Evolutionary conservation across 1,140 invertebrate genomes (phyloP).

Genomic region (Penaeus vannamei): DNA sequence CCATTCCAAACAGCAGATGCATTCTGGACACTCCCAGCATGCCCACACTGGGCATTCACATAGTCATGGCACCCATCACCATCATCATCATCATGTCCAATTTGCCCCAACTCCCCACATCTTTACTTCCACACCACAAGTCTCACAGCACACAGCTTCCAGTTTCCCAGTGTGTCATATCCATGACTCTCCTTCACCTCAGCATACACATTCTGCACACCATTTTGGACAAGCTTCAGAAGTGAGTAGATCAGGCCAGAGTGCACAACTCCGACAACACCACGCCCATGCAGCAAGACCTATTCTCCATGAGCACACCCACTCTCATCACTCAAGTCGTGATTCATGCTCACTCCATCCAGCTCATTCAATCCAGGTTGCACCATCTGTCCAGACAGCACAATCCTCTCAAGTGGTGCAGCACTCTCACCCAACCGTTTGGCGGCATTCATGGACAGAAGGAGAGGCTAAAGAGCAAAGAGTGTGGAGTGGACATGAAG

Average conservation of each 20-base stretch:
- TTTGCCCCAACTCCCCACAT: too few species aligned
- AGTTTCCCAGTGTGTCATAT: too few species aligned
- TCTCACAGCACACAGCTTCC: too few species aligned
- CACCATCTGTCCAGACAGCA: neutral
- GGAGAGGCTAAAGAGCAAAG: conserved; percentile 51
- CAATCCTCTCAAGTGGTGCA: conserved; percentile 9
- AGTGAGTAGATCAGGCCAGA: too few species aligned
- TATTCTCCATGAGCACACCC: too few species aligned
- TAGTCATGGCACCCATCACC: neutral
- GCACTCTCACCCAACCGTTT: conserved; percentile 51
- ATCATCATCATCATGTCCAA: too few species aligned
- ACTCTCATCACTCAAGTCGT: neutral
- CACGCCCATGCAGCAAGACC: too few species aligned
- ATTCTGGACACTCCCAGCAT: conserved; percentile 18
- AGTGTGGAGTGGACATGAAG: conserved; percentile 33
- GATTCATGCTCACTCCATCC: neutral
- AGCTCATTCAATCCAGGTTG: neutral
- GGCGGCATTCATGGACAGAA: conserved; percentile 59
- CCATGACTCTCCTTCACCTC: too few species aligned
- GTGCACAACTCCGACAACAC: too few species aligned
- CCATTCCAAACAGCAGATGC: conserved; percentile 30
- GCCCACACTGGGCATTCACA: conserved; percentile 1
- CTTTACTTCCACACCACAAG: too few species aligned
- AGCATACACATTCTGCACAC: too few species aligned
- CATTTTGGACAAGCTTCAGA: too few species aligned